Conservation (phyloP, 2,113 vertebrate species). For the Ellobius talpinus region DNA sequence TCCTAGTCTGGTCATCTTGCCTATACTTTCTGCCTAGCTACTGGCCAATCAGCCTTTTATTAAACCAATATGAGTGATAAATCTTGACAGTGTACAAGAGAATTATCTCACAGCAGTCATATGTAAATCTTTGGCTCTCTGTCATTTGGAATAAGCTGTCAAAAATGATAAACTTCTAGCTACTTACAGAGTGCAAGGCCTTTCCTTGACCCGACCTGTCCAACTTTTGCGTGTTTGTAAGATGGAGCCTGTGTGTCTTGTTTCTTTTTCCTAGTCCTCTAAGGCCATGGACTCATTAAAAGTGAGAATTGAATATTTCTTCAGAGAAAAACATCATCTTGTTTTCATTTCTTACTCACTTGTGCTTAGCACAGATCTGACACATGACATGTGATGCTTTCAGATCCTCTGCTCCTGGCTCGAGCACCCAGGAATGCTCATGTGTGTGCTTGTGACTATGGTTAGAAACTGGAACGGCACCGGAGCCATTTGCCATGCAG, state of each 20-base stretch:
- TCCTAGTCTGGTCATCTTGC: too few relatives aligned
- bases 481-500: neutral
- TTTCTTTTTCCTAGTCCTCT: neutral
- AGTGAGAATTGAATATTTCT: neutral
- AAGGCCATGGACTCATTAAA: neutral
- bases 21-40: too few relatives aligned
- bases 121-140: neutral
- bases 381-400: neutral
- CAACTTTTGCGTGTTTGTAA: neutral
- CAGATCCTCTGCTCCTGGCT: neutral
- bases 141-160: neutral
- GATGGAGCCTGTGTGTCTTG: neutral
- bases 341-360: neutral
- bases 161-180: neutral
- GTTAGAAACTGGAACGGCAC: conserved; percentile 24
- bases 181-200: neutral
- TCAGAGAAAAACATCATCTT: neutral
- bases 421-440: neutral
- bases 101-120: neutral
- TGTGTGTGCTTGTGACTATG: neutral
- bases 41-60: too few relatives aligned
- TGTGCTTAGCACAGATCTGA: neutral
- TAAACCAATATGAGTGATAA: too few relatives aligned
- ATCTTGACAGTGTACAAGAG: too few relatives aligned
- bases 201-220: neutral